Evolutionary conservation across 2,797 vertebrate genomes (phyloP), one percentile per base, ranked within the genome.

Genomic region (Taenioides sp.): DNA sequence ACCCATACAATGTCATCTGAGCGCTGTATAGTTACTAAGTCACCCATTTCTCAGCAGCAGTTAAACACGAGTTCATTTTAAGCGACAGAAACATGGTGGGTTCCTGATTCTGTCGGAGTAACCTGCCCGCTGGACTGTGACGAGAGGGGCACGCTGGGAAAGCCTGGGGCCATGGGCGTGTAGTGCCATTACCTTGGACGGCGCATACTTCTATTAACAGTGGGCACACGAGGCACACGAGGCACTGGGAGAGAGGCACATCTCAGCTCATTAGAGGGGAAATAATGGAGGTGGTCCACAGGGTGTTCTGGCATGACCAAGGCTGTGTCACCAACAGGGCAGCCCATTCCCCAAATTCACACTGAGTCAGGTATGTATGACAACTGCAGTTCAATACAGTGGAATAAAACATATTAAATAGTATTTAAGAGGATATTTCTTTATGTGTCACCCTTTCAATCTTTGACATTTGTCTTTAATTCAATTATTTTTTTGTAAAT

Each of bases 231-330:
- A 73, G 80, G 72, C 64, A 83, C 80, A 77, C 62, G 66, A 73
- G 80, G 84, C 84, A 86, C 71, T 40, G 86, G 81, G 86, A 87
- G 70, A 73, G 40, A 62, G 70, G 72, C 69, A 72, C 74, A 70
- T 75, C 77, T 67, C 74, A 80, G 73, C 72, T 88, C 80, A 87
- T 86, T 88, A 87, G 79, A 78, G 71, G 25, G 77, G 76, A 86
- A 85, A 73, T 85, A 90, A 88, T 88, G 79, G 77, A 76, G 76
- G 28, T 63, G 52, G 77, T 88, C 86, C 83, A 71, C 72, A 73
- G 88, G 85, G 88, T 67, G 47, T 70, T 77, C 67, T 71, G 59
- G 43, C 50, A 58, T 14, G 61, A 23, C 63, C 67, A 73, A 67
- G 65, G 65, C 77, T 67, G 49, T 69, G 70, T 65, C 68, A 68